These are phyloP conservation scores for Embidobia sp. DNA, from an alignment of 2,888 invertebrate genomes.

Conservation along the genomic window DNA sequence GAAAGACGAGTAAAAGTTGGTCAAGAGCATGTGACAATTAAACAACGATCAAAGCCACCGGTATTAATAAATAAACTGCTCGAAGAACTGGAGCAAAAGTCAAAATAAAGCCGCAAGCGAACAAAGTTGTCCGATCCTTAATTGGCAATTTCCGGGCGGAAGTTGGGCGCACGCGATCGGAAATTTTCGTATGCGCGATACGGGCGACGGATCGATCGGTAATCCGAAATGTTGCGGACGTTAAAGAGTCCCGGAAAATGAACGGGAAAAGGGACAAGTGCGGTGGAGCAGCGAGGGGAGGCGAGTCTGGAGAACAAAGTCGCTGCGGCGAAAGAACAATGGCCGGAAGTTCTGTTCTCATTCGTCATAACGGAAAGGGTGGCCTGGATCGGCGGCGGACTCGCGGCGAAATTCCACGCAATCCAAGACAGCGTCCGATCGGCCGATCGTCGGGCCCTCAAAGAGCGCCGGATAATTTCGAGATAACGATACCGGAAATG, in stretches of 20 bases:
- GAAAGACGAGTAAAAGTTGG: too few species aligned
- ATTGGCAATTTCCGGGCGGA: constrained; percentile 19
- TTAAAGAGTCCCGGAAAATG: constrained; percentile 43
- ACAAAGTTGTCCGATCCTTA: constrained; percentile 7
- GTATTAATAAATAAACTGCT: too few species aligned
- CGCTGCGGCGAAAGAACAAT: constrained; percentile 62
- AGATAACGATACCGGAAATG: constrained; percentile 43
- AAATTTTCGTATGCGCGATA: constrained; percentile 24
- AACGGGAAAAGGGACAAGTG: not conserved
- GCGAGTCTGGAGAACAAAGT: constrained; percentile 50
- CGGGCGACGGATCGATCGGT: too few species aligned
- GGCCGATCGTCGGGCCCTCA: constrained; percentile 8
- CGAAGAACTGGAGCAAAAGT: constrained; percentile 1
- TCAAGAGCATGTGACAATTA: too few species aligned
- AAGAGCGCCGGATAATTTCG: constrained; percentile 37
- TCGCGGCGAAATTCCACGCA: constrained; percentile 18
- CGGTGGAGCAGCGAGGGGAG: not conserved
- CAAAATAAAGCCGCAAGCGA: not conserved
- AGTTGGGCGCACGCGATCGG: constrained; percentile 16
- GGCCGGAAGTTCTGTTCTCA: constrained; percentile 51
- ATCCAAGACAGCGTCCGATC: constrained; percentile 27
- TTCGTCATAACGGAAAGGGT: constrained; percentile 28
- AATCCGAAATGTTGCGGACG: constrained; percentile 27
- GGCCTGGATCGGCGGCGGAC: constrained; percentile 7
- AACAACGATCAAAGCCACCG: too few species aligned